Conservation (phyloP, 2,888 invertebrate species). For the Epinotia demarniana region DNA sequence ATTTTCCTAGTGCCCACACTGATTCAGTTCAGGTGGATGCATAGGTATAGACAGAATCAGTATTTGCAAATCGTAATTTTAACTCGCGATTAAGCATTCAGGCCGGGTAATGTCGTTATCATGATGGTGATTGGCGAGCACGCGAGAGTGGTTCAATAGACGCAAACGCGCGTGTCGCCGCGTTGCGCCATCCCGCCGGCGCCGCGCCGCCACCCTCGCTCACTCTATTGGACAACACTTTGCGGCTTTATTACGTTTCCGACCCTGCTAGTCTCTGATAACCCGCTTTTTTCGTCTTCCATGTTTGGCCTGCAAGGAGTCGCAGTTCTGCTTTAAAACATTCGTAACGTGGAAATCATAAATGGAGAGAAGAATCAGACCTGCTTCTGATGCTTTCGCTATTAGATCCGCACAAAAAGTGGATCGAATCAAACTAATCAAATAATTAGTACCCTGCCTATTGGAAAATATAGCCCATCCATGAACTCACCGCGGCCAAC, state of each 20-base stretch:
- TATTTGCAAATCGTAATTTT: slow-evolving; percentile 32
- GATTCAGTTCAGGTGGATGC: slow-evolving; percentile 13
- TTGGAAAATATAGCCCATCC: too few species aligned
- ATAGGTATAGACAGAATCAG: slow-evolving; percentile 11
- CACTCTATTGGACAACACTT: background rate
- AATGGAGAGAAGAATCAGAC: too few species aligned
- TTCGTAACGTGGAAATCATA: too few species aligned
- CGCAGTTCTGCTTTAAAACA: too few species aligned
- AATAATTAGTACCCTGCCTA: too few species aligned
- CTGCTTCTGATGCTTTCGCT: too few species aligned
- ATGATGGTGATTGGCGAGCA: slow-evolving; percentile 31
- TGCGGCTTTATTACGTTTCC: background rate
- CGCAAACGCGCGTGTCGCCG: slow-evolving; percentile 36
- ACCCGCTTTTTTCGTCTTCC: too few species aligned
- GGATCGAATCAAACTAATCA: too few species aligned
- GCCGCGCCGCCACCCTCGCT: background rate
- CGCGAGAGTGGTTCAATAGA: slow-evolving; percentile 38
- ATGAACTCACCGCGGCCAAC: too few species aligned
- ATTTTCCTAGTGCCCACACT: slow-evolving; percentile 17
- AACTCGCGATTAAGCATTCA: slow-evolving; percentile 37
- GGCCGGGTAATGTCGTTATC: slow-evolving; percentile 29
- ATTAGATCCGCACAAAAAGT: too few species aligned
- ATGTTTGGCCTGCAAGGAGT: too few species aligned
- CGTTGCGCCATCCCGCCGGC: slow-evolving; percentile 26
- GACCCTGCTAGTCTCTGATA: background rate